Conservation (phyloP, 2,797 vertebrate species). For the Myotis vivesi region DNA sequence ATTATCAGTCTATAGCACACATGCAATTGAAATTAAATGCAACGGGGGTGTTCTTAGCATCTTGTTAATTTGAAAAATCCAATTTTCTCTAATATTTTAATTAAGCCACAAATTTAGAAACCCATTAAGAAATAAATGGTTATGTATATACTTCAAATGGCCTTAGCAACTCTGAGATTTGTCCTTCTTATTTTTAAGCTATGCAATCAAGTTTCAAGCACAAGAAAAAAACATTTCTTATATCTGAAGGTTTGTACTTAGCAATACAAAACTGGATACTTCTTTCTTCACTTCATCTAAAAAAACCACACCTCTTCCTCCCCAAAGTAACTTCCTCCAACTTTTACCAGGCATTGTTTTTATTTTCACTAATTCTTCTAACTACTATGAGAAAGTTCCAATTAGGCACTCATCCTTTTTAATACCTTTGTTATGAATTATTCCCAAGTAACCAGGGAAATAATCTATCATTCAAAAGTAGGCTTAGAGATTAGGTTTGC, state of each 20-base stretch:
- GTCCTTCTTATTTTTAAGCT: neutral
- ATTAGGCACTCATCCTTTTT: neutral
- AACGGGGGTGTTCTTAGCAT: neutral
- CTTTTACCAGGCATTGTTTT: neutral
- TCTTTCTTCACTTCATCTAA: neutral
- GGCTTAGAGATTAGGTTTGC: neutral
- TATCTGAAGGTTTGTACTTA: neutral
- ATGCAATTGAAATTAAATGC: constrained; percentile 37
- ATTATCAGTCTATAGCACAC: constrained; percentile 29
- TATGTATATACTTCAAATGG: constrained; percentile 45
- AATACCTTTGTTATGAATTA: neutral
- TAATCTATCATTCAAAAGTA: neutral
- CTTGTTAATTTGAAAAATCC: constrained; percentile 49
- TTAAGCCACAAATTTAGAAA: constrained; percentile 24
- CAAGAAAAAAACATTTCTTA: neutral
- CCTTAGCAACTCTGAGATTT: constrained; percentile 13
- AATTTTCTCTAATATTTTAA: constrained; percentile 55
- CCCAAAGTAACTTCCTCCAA: neutral
- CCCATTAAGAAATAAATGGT: constrained; percentile 54
- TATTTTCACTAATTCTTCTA: constrained; percentile 24
- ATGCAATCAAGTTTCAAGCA: constrained; percentile 1
- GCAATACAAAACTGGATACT: neutral
- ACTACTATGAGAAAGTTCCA: neutral
- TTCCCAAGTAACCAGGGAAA: neutral
- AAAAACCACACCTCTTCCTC: neutral